phyloP scores from a whole-genome alignment of 2,797 vertebrate genomes.

The Malacoctenus gilli region DNA sequence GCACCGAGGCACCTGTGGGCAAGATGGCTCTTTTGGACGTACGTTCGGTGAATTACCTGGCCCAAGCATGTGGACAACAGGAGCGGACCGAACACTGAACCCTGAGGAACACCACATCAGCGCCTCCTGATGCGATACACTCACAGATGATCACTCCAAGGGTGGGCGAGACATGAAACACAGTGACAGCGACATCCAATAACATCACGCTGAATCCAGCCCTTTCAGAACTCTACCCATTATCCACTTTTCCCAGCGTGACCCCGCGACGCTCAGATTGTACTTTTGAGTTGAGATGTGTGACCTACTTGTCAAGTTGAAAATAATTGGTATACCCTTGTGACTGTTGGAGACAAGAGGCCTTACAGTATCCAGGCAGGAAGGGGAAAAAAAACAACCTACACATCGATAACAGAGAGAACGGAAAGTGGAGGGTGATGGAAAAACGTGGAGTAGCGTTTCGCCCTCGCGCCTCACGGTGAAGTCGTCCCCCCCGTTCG shows the following conservation, averaged over 20 bases:
- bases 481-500: too few relatives aligned
- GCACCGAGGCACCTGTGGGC: too few relatives aligned
- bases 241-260: not conserved
- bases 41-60: not conserved
- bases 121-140: not conserved
- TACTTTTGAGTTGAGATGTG: slow-evolving; percentile 5
- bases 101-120: not conserved
- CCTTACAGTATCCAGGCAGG: slow-evolving; percentile 15
- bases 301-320: slow-evolving; percentile 55
- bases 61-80: not conserved
- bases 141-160: too few relatives aligned
- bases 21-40: not conserved
- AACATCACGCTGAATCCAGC: not conserved
- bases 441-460: too few relatives aligned
- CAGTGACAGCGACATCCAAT: not conserved
- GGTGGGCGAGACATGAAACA: not conserved
- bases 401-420: too few relatives aligned
- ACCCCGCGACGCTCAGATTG: not conserved
- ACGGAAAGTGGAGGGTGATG: too few relatives aligned
- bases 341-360: slow-evolving; percentile 13
- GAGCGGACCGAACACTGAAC: not conserved
- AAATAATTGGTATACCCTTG: slow-evolving; percentile 47
- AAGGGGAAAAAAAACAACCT: slow-evolving; percentile 22
- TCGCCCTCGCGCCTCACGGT: too few relatives aligned
- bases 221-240: not conserved